These are phyloP conservation scores for Strigamia transsilvanica DNA, from an alignment of 2,888 invertebrate species.

Conservation along the genomic window DNA sequence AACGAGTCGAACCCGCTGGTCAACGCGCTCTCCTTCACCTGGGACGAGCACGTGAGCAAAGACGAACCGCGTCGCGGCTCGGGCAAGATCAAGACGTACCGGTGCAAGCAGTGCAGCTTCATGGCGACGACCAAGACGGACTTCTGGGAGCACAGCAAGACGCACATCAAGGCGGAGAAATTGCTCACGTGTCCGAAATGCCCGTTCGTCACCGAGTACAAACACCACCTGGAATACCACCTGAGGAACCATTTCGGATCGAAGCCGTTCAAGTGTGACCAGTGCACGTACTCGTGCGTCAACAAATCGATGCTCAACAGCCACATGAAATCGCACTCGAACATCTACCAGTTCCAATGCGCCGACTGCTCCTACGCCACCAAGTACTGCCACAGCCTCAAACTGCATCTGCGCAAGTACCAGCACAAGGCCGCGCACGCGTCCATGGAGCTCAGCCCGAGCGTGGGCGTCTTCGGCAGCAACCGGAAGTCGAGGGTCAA, in stretches of 20 bases:
- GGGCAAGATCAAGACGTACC: constrained; percentile 79
- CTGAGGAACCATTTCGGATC: constrained; percentile 92
- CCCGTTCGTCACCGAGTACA: constrained; percentile 97
- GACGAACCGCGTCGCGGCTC: neutral
- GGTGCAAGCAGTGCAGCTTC: constrained; percentile 91
- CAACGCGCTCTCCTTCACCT: neutral
- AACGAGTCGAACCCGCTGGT: neutral
- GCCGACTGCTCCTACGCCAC: constrained; percentile 93
- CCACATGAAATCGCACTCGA: constrained; percentile 92
- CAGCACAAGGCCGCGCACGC: constrained; percentile 90
- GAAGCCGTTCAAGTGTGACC: constrained; percentile 93
- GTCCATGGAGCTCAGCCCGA: constrained; percentile 86
- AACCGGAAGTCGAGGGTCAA: constrained; percentile 68
- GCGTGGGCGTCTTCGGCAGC: constrained; percentile 91
- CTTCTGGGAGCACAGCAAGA: constrained; percentile 89
- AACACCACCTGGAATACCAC: constrained; percentile 98
- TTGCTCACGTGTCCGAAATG: constrained; percentile 89
- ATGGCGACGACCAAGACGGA: constrained; percentile 86
- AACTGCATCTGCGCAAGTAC: constrained; percentile 92
- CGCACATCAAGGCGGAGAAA: constrained; percentile 93
- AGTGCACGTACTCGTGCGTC: constrained; percentile 91
- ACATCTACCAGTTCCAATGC: constrained; percentile 91
- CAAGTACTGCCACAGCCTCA: constrained; percentile 97
- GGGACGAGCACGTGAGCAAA: neutral
- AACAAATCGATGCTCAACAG: constrained; percentile 99